Evolutionary conservation across 2,797 vertebrate species (phyloP), one percentile per base, ranked within the genome.

Genomic region (Carduelis carduelis): DNA sequence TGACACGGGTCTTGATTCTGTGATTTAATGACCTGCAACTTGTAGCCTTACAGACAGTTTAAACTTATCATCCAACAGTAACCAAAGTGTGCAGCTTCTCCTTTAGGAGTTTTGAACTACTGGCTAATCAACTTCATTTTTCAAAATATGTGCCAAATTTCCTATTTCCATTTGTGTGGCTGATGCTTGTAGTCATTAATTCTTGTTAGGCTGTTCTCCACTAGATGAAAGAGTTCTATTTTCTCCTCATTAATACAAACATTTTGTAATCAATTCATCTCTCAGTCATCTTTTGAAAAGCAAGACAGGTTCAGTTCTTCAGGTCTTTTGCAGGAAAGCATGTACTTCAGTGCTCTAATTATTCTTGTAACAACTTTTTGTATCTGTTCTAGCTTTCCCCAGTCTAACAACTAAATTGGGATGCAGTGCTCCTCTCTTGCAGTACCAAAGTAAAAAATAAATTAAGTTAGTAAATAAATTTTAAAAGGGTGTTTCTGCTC

Each of bases 181-280:
- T 93, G 59, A 88, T 78, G 47, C 59, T 63, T 70, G 43, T 49
- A 94, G 70, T 84, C 35, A 70, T 94, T 90, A 88, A 76, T 95
- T 87, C 55, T 87, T 82, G 55, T 66, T 83, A 93, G 18, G 11
- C 19, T 84, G 72, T 86, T 86, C 59, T 65, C 34, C 8, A 5
- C 28, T 63, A 88, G 52, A 75, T 83, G 65, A 89, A 49, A 91
- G 49, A 81, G 26, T 46, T 91, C 57, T 90, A 53, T 95, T 94
- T 95, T 93, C 55, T 94, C 43, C 74, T 94, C 52, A 89, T 88
- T 91, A 92, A 44, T 0, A 0, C 49, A 90, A 94, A 81, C 32
- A 28, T 66, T 88, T 80, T 83, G 57, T 55, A 86, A 76, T 78
- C 61, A 93, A 63, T 91, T 91, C 3, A 82, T 30, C 28, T 69